These are phyloP conservation scores for Taenaris catops DNA, from an alignment of 2,888 invertebrate genomes.

Conservation along the genomic window DNA sequence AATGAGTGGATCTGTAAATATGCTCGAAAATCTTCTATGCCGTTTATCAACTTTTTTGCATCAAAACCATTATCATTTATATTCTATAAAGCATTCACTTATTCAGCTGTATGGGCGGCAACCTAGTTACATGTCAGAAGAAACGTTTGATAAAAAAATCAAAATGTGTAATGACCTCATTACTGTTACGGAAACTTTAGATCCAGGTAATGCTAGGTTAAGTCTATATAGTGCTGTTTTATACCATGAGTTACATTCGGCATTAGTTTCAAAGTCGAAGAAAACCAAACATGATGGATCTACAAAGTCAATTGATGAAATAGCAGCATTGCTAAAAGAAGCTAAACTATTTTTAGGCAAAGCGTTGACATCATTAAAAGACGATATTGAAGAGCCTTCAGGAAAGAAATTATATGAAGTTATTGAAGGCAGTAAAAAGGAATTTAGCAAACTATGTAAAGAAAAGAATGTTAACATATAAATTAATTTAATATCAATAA, in stretches of 20 bases:
- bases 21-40: conserved; percentile 82
- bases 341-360: conserved; percentile 60
- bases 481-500: conserved; percentile 22
- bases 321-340: conserved; percentile 58
- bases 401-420: conserved; percentile 75
- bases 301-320: conserved; percentile 44
- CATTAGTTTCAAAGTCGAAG: conserved; percentile 71
- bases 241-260: conserved; percentile 84
- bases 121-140: conserved; percentile 80
- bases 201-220: conserved; percentile 86
- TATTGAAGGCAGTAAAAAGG: conserved; percentile 58
- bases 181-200: conserved; percentile 81
- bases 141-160: conserved; percentile 82
- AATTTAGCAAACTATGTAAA: conserved; percentile 19
- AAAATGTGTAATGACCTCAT: conserved; percentile 84
- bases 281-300: conserved; percentile 47
- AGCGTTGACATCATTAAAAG: conserved; percentile 63
- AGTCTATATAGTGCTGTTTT: conserved; percentile 89
- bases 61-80: conserved; percentile 91
- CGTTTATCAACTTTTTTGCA: conserved; percentile 88
- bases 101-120: conserved; percentile 89
- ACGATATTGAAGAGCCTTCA: conserved; percentile 74
- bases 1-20: conserved; percentile 80
- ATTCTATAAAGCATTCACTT: conserved; percentile 89
- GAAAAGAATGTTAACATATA: conserved; percentile 18